Conservation (phyloP, 2,113 vertebrate species). For the Actinemys pallida region DNA sequence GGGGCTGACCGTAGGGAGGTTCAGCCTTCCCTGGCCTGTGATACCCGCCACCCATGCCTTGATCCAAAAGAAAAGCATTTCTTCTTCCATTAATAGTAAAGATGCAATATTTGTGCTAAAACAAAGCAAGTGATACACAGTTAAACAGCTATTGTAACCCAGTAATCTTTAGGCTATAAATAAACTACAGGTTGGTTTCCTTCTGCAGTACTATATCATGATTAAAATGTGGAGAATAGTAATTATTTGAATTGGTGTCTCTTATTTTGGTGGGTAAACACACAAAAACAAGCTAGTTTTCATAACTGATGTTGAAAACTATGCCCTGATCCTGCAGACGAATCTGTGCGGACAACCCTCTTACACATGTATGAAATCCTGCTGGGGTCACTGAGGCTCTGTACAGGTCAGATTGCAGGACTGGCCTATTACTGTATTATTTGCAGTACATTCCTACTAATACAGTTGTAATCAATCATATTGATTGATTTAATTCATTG, state of each 20-base stretch:
- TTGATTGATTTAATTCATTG: not conserved
- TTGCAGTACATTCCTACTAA: not conserved
- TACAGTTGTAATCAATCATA: not conserved
- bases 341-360: not conserved
- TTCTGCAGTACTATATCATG: not conserved
- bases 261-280: not conserved
- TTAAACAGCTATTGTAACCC: constrained; percentile 10
- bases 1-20: no score
- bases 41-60: not conserved
- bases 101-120: not conserved
- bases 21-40: no score
- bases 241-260: not conserved
- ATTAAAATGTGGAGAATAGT: not conserved
- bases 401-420: not conserved
- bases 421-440: not conserved
- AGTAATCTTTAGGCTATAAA: not conserved
- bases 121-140: not conserved
- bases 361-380: not conserved
- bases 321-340: not conserved
- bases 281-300: not conserved
- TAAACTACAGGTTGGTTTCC: not conserved
- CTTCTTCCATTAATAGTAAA: not conserved
- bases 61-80: not conserved
- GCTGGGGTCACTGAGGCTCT: not conserved
- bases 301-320: not conserved